Evolutionary conservation across 2,797 vertebrate species (phyloP), one percentile per base, ranked within the genome.

Genomic region (Picus viridis): DNA sequence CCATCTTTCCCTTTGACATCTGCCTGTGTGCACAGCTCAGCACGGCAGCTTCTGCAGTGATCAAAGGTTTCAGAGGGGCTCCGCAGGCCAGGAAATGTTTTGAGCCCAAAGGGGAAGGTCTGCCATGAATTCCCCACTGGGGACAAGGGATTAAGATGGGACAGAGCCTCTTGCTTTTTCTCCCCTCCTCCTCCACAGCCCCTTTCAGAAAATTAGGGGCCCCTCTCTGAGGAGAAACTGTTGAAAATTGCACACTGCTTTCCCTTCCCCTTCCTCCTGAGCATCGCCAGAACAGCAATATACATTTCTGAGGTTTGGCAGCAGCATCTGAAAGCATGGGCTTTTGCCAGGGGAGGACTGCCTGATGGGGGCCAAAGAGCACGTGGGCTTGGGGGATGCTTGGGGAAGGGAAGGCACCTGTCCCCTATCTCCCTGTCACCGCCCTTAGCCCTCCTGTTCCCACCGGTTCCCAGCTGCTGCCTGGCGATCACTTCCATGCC

Each of bases 221-320:
- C 96, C 82, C 96, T 97, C 89, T 97, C 75, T 6, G 13, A 95
- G 90, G 89, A 95, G 94, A 96, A 96, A 96, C 96, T 95, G 95
- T 96, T 97, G 97, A 96, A 96, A 97, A 96, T 90, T 94, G 95
- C 95, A 79, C 91, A 92, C 94, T 96, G 86, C 93, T 93, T 96
- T 96, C 91, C 96, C 87, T 95, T 95, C 86, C 90, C 95, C 88
- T 95, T 95, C 95, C 91, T 94, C 85, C 96, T 94, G 92, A 96
- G 95, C 92, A 92, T 84, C 96, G 97, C 96, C 97, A 97, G 95
- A 96, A 95, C 92, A 83, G 96, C 97, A 96, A 97, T 97, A 97
- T 96, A 97, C 97, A 96, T 97, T 97, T 97, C 97, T 97, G 97
- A 97, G 96, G 96, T 97, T 96, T 97, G 97, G 97, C 97, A 97